A percentile compares a stretch with the other conserved stretches of the same genome.
Conservation (phyloP, 2,888 invertebrate genomes). For the Apeira syringaria region DNA sequence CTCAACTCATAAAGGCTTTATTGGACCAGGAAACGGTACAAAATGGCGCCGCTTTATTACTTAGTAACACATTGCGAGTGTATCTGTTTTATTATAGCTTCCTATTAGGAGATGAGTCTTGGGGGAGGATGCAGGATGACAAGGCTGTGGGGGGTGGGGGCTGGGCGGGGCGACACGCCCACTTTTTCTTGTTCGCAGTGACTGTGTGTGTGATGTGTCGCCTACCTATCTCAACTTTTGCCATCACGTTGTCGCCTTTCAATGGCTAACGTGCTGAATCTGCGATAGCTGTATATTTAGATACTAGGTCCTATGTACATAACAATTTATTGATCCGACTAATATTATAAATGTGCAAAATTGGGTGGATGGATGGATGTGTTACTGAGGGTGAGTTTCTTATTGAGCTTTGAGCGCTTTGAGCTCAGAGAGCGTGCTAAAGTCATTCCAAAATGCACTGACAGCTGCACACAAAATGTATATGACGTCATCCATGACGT, state of each 20-base stretch:
- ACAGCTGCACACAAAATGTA: no score
- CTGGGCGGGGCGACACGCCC: slow-evolving; percentile 81
- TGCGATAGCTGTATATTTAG: not conserved
- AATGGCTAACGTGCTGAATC: no score
- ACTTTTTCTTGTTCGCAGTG: slow-evolving; percentile 63
- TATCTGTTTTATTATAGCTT: slow-evolving; percentile 79
- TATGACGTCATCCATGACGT: no score
- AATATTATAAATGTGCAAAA: no score
- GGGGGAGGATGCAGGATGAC: slow-evolving; percentile 63
- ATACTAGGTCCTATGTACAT: no score
- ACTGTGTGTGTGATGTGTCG: slow-evolving; percentile 44
- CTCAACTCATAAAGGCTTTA: slow-evolving; percentile 74
- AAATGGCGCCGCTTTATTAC: slow-evolving; percentile 82
- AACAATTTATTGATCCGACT: no score
- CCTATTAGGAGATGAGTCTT: slow-evolving; percentile 75
- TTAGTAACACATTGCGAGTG: slow-evolving; percentile 79
- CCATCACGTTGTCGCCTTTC: slow-evolving; percentile 30
- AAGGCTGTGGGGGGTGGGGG: slow-evolving; percentile 46
- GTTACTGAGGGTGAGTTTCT: no score
- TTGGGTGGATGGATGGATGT: no score
- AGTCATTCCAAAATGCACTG: no score
- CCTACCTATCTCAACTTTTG: slow-evolving; percentile 41
- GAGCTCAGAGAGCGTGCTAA: no score
- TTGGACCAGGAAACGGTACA: slow-evolving; percentile 74
- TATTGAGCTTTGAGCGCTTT: no score